Percentiles rank a stretch among this genome's conserved stretches.
phyloP scores from a whole-genome alignment of 2,797 vertebrate genomes.

The Pseudotriccus pelzelni region DNA sequence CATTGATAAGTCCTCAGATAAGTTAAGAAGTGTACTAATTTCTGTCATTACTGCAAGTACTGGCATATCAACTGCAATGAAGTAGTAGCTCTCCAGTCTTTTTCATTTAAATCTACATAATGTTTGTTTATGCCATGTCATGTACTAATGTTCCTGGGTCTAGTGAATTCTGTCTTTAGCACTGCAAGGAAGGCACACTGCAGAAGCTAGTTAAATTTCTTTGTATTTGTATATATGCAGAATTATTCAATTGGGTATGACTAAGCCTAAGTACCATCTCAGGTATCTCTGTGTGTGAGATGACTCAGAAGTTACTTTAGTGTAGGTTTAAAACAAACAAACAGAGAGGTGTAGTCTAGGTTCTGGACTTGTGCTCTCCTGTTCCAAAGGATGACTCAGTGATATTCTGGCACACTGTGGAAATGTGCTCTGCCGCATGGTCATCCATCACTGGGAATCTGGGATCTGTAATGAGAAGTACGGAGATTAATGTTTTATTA shows the following conservation, averaged over 20 bases:
- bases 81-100: background rate
- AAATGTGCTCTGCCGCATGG: background rate
- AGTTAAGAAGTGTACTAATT: background rate
- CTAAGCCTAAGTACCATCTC: background rate
- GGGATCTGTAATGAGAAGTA: background rate
- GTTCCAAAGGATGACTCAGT: background rate
- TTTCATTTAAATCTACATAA: background rate
- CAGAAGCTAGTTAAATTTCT: background rate
- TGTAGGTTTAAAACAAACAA: background rate
- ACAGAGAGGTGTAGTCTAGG: background rate
- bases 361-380: background rate
- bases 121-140: background rate
- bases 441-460: background rate
- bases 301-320: background rate
- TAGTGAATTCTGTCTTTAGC: background rate
- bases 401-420: background rate
- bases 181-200: background rate
- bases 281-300: background rate
- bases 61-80: background rate
- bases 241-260: background rate
- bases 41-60: background rate
- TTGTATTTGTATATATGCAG: background rate
- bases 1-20: background rate
- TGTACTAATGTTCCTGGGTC: background rate
- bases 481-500: slow-evolving; percentile 58